phyloP scores from a whole-genome alignment of 2,797 vertebrate genomes.

The Oryzias sinensis region DNA sequence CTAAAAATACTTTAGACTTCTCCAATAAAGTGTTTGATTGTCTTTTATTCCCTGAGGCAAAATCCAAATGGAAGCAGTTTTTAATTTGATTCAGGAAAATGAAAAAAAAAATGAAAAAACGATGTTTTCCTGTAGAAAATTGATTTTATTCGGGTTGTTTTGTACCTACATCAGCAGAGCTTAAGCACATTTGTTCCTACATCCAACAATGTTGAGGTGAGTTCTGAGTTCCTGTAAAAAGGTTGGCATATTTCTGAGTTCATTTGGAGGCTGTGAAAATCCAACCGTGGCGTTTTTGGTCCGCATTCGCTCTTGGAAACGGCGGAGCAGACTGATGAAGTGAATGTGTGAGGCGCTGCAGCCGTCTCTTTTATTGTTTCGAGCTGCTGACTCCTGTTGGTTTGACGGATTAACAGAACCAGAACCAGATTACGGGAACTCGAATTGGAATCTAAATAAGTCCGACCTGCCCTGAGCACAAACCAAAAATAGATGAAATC shows the following conservation, averaged over 20 bases:
- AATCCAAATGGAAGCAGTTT: no score
- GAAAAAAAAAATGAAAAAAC: no score
- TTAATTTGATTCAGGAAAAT: no score
- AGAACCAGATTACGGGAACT: slow-evolving; percentile 4
- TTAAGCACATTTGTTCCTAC: no score
- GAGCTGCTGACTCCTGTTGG: slow-evolving; percentile 13
- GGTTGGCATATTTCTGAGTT: no score
- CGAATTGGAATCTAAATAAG: slow-evolving; percentile 28
- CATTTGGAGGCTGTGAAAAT: background rate
- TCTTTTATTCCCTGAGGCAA: no score
- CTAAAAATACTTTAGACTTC: no score
- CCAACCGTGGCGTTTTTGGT: background rate
- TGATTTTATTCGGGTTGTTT: no score
- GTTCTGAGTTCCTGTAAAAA: no score
- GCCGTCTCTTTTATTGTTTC: background rate
- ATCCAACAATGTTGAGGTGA: no score
- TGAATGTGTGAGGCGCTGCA: background rate
- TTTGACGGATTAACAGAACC: slow-evolving; percentile 22
- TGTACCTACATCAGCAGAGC: no score
- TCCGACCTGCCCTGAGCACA: slow-evolving; percentile 12
- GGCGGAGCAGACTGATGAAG: background rate
- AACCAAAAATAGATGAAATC: slow-evolving; percentile 28
- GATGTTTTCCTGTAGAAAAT: no score
- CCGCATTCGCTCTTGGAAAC: background rate
- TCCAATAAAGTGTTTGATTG: background rate